Percentiles rank a stretch among this genome's conserved stretches.
phyloP scores from a whole-genome alignment of 2,888 invertebrate species.

The Sialis fuliginosa region DNA sequence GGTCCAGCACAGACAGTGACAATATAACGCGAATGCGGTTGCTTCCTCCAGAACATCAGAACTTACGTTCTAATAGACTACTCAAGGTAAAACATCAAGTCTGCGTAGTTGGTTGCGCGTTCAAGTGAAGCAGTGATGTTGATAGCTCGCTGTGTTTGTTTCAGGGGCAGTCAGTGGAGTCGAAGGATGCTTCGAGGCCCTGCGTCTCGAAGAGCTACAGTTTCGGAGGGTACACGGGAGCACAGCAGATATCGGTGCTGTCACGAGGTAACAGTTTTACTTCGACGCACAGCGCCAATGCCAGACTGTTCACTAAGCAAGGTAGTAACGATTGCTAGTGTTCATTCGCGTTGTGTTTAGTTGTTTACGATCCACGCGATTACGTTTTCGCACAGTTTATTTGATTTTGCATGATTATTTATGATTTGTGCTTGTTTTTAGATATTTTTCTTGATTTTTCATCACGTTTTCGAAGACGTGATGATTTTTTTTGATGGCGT shows the following conservation, averaged over 20 bases:
- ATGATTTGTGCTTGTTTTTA: not conserved
- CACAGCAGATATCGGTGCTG: constrained; percentile 28
- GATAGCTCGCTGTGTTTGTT: constrained; percentile 3
- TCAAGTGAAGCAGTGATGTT: constrained; percentile 1
- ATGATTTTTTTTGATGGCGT: not conserved
- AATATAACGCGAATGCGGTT: constrained; percentile 21
- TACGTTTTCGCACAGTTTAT: too few relatives aligned
- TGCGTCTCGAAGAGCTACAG: constrained; percentile 71
- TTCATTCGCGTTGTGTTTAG: not conserved
- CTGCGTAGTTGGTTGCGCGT: not conserved
- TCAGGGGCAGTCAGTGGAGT: constrained; percentile 39
- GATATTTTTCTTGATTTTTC: constrained; percentile 2
- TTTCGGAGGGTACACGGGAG: constrained; percentile 62
- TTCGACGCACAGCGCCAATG: constrained; percentile 42
- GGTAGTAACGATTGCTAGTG: constrained; percentile 26
- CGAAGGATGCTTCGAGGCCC: constrained; percentile 24
- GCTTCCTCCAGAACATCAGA: constrained; percentile 27
- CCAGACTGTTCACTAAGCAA: constrained; percentile 58
- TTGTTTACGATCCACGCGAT: too few relatives aligned
- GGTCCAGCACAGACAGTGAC: constrained; percentile 37
- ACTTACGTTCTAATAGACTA: constrained; percentile 27
- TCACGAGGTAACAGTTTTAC: constrained; percentile 43
- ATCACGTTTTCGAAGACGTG: not conserved
- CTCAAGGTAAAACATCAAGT: constrained; percentile 26
- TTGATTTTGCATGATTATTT: too few relatives aligned